Evolutionary conservation across 2,888 invertebrate genomes (phyloP).

Genomic region (Yponomeuta evonymella): DNA sequence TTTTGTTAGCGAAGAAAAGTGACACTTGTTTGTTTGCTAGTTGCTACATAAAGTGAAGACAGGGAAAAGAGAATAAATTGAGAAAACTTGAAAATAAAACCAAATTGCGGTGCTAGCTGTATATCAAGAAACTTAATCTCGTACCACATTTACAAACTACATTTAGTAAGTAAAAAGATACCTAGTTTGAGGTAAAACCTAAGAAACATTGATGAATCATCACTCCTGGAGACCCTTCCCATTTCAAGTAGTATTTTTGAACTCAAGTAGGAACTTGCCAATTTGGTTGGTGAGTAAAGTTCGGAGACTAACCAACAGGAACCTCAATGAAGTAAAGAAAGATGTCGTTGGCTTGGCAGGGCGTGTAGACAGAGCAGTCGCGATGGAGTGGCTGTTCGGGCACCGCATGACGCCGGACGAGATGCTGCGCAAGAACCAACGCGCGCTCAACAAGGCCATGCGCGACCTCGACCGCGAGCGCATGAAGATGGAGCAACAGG

Average conservation of each 20-base stretch:
- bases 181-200: not conserved
- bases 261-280: no score
- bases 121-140: not conserved
- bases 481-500: slow-evolving; percentile 97
- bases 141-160: no score
- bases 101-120: not conserved
- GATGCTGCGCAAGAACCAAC: slow-evolving; percentile 98
- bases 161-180: no score
- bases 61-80: not conserved
- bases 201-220: slow-evolving; percentile 35
- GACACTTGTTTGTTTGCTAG: not conserved
- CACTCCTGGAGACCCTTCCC: slow-evolving; percentile 23
- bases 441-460: slow-evolving; percentile 98
- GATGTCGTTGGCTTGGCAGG: not conserved
- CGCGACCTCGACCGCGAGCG: slow-evolving; percentile 96
- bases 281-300: no score
- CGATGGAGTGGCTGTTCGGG: slow-evolving; percentile 97
- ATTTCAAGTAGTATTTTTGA: not conserved
- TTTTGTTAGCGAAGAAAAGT: not conserved
- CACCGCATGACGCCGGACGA: slow-evolving; percentile 97
- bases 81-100: not conserved
- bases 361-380: slow-evolving; percentile 20
- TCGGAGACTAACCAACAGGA: no score
- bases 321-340: not conserved
- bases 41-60: no score